Conservation (phyloP, 2,113 vertebrate species). For the Tupaia chinensis region DNA sequence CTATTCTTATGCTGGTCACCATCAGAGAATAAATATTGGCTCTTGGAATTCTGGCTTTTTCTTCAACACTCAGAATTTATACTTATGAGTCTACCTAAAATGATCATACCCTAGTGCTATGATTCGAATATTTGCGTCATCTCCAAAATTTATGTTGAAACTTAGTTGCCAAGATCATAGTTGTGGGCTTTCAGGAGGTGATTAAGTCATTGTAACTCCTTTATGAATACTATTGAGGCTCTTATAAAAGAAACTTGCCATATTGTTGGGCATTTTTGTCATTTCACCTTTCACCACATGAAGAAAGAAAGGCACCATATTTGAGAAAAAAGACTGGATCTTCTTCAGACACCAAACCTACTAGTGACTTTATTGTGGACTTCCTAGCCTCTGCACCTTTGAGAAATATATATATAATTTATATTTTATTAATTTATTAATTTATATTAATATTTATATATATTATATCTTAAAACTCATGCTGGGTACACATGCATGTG, state of each 20-base stretch:
- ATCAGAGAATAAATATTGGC: background rate
- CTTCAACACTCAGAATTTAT: background rate
- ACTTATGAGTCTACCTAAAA: background rate
- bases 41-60: background rate
- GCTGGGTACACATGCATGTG: too few species aligned
- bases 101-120: background rate
- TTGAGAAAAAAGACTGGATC: background rate
- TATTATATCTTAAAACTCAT: too few species aligned
- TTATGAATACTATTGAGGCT: background rate
- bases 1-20: background rate
- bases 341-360: background rate
- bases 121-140: background rate
- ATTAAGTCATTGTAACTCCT: background rate
- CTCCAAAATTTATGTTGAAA: background rate
- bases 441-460: too few species aligned
- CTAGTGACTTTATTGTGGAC: background rate
- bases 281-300: background rate
- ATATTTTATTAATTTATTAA: too few species aligned
- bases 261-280: rapidly evolving
- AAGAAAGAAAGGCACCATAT: background rate
- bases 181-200: background rate
- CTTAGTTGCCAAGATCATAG: background rate
- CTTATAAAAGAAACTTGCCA: background rate
- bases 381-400: background rate
- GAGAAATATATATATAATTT: background rate